phyloP scores from a whole-genome alignment of 92 coral and sea anemone species.

The Bergia sp. region DNA sequence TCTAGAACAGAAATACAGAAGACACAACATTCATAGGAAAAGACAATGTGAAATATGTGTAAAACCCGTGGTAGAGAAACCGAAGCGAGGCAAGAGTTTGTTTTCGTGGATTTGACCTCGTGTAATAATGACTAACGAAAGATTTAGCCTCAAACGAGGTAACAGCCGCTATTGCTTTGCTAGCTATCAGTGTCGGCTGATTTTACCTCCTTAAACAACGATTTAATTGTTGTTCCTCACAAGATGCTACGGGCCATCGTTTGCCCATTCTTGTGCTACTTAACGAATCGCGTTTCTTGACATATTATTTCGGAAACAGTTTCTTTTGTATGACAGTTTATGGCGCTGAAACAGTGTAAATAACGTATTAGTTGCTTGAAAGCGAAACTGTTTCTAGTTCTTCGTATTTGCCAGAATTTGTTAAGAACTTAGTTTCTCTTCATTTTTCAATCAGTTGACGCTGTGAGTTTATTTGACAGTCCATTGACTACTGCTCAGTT shows the following conservation, averaged over 20 bases:
- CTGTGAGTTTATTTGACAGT: background rate
- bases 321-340: conserved; percentile 14
- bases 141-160: background rate
- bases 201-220: background rate
- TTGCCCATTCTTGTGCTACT: background rate
- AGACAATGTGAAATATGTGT: background rate
- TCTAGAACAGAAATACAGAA: background rate
- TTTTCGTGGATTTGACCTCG: background rate
- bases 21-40: conserved; percentile 25
- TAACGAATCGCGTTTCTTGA: background rate
- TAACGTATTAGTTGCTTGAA: background rate
- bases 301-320: background rate
- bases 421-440: background rate
- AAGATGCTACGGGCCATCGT: background rate
- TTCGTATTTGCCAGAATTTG: background rate
- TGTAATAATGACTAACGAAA: background rate
- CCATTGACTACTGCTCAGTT: background rate
- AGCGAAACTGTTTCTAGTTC: background rate
- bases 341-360: conserved; percentile 12
- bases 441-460: background rate
- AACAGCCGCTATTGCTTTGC: background rate
- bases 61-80: conserved; percentile 6
- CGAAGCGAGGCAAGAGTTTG: background rate
- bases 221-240: background rate
- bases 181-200: background rate